Percentiles rank a stretch among this genome's conserved stretches.
phyloP scores from a whole-genome alignment of 1,140 invertebrate genomes.

The Dendroctonus valens region DNA sequence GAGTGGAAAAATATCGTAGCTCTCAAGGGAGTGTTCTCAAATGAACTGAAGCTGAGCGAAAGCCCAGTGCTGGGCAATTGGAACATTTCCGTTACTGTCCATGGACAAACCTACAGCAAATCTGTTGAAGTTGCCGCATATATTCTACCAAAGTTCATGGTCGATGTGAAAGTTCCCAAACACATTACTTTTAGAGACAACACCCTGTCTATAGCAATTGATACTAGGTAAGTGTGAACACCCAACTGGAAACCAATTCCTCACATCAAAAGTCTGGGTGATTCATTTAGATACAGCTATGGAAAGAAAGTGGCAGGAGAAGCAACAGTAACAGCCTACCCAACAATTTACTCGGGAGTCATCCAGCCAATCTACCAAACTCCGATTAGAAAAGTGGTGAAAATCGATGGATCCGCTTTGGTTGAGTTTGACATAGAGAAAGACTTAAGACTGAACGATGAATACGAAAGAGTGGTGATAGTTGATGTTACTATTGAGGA shows the following conservation, averaged over 20 bases:
- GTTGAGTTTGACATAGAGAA: conserved; percentile 74
- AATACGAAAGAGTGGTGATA: conserved; percentile 71
- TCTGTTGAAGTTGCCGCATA: conserved; percentile 85
- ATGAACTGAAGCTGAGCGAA: conserved; percentile 76
- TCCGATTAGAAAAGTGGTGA: conserved; percentile 68
- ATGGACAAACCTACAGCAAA: conserved; percentile 67
- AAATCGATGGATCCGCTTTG: conserved; percentile 73
- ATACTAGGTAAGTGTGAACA: conserved; percentile 68
- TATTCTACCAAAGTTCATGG: conserved; percentile 89
- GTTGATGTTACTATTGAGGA: conserved; percentile 81
- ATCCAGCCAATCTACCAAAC: conserved; percentile 75
- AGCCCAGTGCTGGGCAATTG: conserved; percentile 90
- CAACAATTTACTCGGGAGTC: conserved; percentile 72
- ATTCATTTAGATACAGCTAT: conserved; percentile 64
- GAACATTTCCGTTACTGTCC: conserved; percentile 66
- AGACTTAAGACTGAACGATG: conserved; percentile 69
- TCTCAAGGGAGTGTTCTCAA: conserved; percentile 73
- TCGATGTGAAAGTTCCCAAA: conserved; percentile 75
- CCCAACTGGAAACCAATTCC: not conserved
- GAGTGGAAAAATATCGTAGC: conserved; percentile 70
- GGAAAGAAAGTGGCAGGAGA: conserved; percentile 80
- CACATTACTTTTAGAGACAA: conserved; percentile 80
- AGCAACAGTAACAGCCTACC: conserved; percentile 71
- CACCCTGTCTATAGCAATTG: conserved; percentile 72
- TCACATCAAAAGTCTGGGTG: not conserved